Conservation (phyloP, 37 sponge, comb jelly and placozoan genomes). For the Cladorhizidae sp. region DNA sequence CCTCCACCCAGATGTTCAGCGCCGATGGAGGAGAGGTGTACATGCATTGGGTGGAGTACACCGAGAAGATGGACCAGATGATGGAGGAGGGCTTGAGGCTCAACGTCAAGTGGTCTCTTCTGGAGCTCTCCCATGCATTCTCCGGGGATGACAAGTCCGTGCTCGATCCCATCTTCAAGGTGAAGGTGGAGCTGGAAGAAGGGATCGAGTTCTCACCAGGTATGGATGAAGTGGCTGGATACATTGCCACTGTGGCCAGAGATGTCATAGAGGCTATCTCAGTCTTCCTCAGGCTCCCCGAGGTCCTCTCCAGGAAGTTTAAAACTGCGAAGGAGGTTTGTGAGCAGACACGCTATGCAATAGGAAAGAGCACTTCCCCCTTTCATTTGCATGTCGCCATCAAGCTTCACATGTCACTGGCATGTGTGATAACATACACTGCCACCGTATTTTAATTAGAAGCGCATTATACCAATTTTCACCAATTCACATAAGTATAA, state of each 20-base stretch:
- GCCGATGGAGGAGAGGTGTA: constrained; percentile 86
- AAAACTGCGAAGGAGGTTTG: constrained; percentile 15
- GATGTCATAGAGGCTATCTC: constrained; percentile 67
- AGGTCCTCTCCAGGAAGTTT: constrained; percentile 68
- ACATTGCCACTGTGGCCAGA: constrained; percentile 62
- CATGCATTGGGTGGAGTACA: constrained; percentile 85
- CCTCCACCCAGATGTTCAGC: constrained; percentile 67
- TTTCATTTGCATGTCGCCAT: too few species aligned
- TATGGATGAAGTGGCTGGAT: constrained; percentile 68
- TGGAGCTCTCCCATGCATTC: constrained; percentile 87
- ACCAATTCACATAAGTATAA: too few species aligned
- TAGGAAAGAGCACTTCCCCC: background rate
- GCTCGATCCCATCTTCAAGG: constrained; percentile 91
- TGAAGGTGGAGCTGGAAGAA: constrained; percentile 81
- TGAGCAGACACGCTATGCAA: too few species aligned
- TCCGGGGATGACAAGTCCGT: constrained; percentile 94
- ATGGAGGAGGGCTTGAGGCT: constrained; percentile 95
- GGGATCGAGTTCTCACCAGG: constrained; percentile 83
- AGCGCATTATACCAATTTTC: too few species aligned
- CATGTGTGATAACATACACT: too few species aligned
- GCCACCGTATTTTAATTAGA: too few species aligned
- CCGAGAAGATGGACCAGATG: constrained; percentile 90
- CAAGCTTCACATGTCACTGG: too few species aligned
- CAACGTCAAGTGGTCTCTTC: constrained; percentile 97
- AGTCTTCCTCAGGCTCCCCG: constrained; percentile 80